These are phyloP conservation scores for Lepidochrysops patricia DNA, from an alignment of 2,888 invertebrate species.

Conservation along the genomic window DNA sequence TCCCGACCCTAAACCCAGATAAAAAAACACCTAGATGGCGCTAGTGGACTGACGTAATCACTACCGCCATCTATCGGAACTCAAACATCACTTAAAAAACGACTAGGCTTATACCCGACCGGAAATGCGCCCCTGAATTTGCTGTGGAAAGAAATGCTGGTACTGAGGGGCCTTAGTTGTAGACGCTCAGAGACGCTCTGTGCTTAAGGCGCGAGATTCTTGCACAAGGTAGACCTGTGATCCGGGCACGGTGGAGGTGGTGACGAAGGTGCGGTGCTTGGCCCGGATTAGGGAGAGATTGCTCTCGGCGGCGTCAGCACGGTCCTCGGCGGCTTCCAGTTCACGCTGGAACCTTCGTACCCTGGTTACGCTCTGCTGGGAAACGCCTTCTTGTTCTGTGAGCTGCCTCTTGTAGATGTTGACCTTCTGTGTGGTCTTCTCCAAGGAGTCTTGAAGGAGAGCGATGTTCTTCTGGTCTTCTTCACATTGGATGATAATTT, in stretches of 20 bases:
- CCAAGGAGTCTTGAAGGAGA: slow-evolving; percentile 91
- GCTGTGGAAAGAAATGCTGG: slow-evolving; percentile 61
- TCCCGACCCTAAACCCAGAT: slow-evolving; percentile 39
- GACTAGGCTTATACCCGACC: slow-evolving; percentile 73
- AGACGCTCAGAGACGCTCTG: slow-evolving; percentile 40
- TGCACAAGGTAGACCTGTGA: slow-evolving; percentile 93
- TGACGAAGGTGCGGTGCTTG: slow-evolving; percentile 98
- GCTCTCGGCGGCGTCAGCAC: slow-evolving; percentile 95
- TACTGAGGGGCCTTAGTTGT: slow-evolving; percentile 43
- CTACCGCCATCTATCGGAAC: slow-evolving; percentile 41
- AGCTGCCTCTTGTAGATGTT: slow-evolving; percentile 97
- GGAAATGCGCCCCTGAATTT: slow-evolving; percentile 61
- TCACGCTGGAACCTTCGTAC: slow-evolving; percentile 99
- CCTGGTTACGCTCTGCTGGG: slow-evolving; percentile 93
- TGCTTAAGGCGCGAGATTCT: slow-evolving; percentile 82
- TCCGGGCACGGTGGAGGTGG: slow-evolving; percentile 93
- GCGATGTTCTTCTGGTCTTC: slow-evolving; percentile 97
- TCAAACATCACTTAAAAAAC: slow-evolving; percentile 59
- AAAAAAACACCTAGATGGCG: slow-evolving; percentile 33
- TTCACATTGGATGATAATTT: slow-evolving; percentile 94
- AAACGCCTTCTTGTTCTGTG: slow-evolving; percentile 94
- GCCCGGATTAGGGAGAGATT: slow-evolving; percentile 95
- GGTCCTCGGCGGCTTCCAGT: slow-evolving; percentile 97
- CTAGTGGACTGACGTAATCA: slow-evolving; percentile 26
- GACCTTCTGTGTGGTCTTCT: slow-evolving; percentile 90